Base-by-base conservation (phyloP, 2,888 invertebrate genomes). In the Amblyjoppa fuscipennis region DNA sequence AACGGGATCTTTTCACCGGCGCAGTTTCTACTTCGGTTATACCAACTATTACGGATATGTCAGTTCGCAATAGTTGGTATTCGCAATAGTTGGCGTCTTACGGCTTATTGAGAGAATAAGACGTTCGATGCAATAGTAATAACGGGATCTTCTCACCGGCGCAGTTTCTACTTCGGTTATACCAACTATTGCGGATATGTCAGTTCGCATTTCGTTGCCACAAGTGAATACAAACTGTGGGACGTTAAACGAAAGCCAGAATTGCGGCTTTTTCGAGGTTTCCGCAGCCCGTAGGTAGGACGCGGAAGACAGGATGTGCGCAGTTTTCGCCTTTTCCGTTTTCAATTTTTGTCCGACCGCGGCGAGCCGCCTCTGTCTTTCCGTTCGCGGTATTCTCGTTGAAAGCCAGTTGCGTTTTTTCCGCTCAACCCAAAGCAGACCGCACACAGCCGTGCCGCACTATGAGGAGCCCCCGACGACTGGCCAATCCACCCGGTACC, bases 401-500 rank as follows among this genome's bases (percentile, higher is more conserved):
- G 51, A 41, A 53, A 56, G 25, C 34, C 5, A 9, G 28, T 51
- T 5, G 25, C 25, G 56, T 73, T 73, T 56, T 20, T 20, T 9
- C 38, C 38, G 25, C 38, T 20, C 13, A 11, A 41, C 59, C 28
- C 16, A 51, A 66, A 64, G 11, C 64, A 51, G 34, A 25, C 2
- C 20, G 0, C 68, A n/a, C 20, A 5, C 16, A n/a, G 34, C n/a
- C 61, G 61, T n/a, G 61, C 13, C 31, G n/a, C 31, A 16, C 61
- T 31, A 7, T 1, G 59, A 64, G 61, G 6, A 13, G 13, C 16
- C 45, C 16, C 16, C 45, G 16, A 45, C 16, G 61, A 64, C 13
- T 20, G 68, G 69, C 31, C 61, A 75, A 83, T 71, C 34, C 73
- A 53, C 74, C 49, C 41, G 64, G 41, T 70, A n/a, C 75, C 76